Evolutionary conservation across 2,797 vertebrate genomes (phyloP).

Genomic region (Urophycis tenuis): DNA sequence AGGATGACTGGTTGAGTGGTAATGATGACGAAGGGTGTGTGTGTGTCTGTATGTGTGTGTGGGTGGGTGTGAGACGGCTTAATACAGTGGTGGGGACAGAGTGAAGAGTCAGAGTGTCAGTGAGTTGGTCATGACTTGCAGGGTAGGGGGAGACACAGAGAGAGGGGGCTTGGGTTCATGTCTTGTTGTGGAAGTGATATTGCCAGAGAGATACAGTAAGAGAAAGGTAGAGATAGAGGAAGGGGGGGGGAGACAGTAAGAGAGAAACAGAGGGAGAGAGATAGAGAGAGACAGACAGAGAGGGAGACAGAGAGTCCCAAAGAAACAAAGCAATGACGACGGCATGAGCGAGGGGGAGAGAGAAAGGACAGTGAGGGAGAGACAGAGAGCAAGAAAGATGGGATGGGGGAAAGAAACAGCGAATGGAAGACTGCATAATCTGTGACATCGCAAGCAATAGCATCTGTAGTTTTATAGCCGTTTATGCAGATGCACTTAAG

Average conservation of each 20-base stretch:
- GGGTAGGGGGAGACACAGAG: background rate
- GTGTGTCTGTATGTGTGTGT: background rate
- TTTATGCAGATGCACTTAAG: background rate
- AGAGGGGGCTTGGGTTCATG: too few relatives aligned
- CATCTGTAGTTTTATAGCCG: background rate
- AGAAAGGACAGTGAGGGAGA: background rate
- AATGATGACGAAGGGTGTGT: constrained; percentile 6
- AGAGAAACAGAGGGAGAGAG: background rate
- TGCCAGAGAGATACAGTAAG: too few relatives aligned
- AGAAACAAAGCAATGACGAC: background rate
- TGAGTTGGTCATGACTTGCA: background rate
- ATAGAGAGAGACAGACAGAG: background rate
- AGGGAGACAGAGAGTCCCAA: background rate
- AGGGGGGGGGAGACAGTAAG: too few relatives aligned
- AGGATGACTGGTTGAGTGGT: constrained; percentile 25
- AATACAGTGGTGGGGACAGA: background rate
- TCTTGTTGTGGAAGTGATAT: too few relatives aligned
- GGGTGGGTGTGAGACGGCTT: constrained; percentile 2
- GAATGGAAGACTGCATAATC: background rate
- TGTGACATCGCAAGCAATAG: background rate
- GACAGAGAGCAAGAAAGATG: background rate
- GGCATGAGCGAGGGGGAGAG: background rate
- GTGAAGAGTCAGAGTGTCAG: background rate
- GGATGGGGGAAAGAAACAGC: background rate
- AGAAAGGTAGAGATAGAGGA: too few relatives aligned